phyloP scores from a whole-genome alignment of 2,888 invertebrate species.

The Pandemis cinnamomeana region DNA sequence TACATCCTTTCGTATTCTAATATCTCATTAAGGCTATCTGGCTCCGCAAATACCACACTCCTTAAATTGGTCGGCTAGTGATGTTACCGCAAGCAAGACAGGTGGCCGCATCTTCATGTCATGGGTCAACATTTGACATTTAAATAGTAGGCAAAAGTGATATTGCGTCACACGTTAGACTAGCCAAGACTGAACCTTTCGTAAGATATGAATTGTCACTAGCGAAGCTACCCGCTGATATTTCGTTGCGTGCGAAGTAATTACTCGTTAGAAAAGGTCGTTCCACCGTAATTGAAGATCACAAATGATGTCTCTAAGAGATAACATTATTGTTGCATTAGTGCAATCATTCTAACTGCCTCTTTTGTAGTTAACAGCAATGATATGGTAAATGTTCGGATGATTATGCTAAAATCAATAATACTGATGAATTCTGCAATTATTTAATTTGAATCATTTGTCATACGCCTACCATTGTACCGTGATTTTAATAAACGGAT shows the following conservation, averaged over 20 bases:
- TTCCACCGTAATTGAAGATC: conserved; percentile 60
- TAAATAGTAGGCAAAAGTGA: conserved; percentile 61
- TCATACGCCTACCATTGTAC: not conserved
- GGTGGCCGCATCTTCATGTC: conserved; percentile 66
- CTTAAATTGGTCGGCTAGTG: conserved; percentile 42
- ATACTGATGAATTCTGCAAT: not conserved
- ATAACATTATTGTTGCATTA: conserved; percentile 52
- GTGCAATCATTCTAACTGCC: conserved; percentile 43
- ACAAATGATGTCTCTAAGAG: conserved; percentile 52
- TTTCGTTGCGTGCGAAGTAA: conserved; percentile 67
- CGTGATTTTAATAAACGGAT: not conserved
- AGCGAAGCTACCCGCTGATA: conserved; percentile 56
- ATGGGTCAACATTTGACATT: conserved; percentile 82
- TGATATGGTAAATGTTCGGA: conserved; percentile 28
- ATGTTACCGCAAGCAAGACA: conserved; percentile 54
- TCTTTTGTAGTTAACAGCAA: conserved; percentile 42
- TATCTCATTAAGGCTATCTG: conserved; percentile 31
- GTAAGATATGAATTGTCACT: conserved; percentile 69
- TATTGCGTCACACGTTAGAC: conserved; percentile 64
- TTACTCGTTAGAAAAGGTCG: conserved; percentile 67
- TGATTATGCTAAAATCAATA: conserved; percentile 20
- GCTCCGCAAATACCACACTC: conserved; percentile 26
- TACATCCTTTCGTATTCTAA: conserved; percentile 8
- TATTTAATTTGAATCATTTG: not conserved
- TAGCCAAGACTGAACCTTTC: conserved; percentile 53